Evolutionary conservation across 2,888 invertebrate genomes (phyloP).

Genomic region (Azorinus chamasolen): DNA sequence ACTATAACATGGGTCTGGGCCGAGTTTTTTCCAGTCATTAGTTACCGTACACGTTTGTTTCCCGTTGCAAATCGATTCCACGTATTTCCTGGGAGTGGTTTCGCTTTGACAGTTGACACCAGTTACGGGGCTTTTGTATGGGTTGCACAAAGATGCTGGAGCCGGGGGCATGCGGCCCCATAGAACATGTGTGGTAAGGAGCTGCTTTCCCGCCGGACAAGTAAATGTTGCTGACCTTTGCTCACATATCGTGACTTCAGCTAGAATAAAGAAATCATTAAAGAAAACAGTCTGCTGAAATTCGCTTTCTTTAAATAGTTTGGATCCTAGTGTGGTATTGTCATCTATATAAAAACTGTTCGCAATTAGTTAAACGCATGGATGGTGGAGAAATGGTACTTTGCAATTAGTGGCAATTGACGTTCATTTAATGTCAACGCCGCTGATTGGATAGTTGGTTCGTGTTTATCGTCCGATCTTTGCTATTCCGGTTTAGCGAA

Average conservation of each 20-base stretch:
- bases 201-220: constrained; percentile 48
- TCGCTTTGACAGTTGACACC: constrained; percentile 42
- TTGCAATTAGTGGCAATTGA: too few relatives aligned
- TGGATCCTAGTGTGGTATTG: too few relatives aligned
- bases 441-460: too few relatives aligned
- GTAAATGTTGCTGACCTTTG: constrained; percentile 44
- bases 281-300: too few relatives aligned
- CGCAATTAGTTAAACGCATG: too few relatives aligned
- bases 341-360: too few relatives aligned
- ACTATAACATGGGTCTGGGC: constrained; percentile 64
- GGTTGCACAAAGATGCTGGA: constrained; percentile 49
- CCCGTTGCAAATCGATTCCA: constrained; percentile 43
- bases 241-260: constrained; percentile 65
- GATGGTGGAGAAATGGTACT: too few relatives aligned
- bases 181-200: constrained; percentile 46
- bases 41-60: constrained; percentile 35
- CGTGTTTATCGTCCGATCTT: too few relatives aligned
- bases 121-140: constrained; percentile 42
- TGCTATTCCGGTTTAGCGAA: too few relatives aligned
- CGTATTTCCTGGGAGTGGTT: constrained; percentile 24
- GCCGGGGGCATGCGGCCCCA: constrained; percentile 55
- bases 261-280: constrained; percentile 29
- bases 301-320: too few relatives aligned
- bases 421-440: too few relatives aligned
- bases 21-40: constrained; percentile 56